Percentiles rank a stretch among this genome's conserved stretches.
Evolutionary conservation across 2,113 vertebrate genomes (phyloP).

Genomic region (Sceloporus tristichus): DNA sequence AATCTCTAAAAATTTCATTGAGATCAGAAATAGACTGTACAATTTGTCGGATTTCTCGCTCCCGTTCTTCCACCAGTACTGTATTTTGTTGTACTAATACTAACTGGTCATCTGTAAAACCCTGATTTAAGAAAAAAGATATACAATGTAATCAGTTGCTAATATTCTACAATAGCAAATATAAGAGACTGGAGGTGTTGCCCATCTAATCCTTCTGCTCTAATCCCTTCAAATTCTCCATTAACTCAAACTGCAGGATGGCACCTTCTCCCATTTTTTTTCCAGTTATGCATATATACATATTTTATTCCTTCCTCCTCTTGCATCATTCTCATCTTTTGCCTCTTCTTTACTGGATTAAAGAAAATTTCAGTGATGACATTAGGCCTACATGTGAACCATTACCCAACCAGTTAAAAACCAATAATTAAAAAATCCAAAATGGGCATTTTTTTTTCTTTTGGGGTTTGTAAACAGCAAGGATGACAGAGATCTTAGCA

Average conservation of each 20-base stretch:
- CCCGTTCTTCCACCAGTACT: conserved; percentile 91
- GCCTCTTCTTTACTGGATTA: neutral
- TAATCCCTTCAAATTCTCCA: neutral
- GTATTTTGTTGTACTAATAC: conserved; percentile 92
- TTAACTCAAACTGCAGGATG: neutral
- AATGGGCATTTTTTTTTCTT: neutral
- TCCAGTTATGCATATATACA: neutral
- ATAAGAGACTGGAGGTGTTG: neutral
- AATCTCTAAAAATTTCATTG: conserved; percentile 94
- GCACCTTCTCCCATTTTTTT: neutral
- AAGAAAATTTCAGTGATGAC: neutral
- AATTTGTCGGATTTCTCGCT: conserved; percentile 94
- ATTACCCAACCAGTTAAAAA: neutral
- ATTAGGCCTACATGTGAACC: neutral
- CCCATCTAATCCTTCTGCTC: neutral
- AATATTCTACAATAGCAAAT: conserved; percentile 3
- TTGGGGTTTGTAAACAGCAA: neutral
- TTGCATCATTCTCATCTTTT: neutral
- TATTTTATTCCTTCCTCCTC: neutral
- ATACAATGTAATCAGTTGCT: neutral
- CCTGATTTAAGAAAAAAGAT: conserved; percentile 72
- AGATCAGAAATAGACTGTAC: conserved; percentile 97
- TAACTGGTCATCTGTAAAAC: conserved; percentile 94
- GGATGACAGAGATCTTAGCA: neutral
- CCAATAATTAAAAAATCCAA: neutral